These are phyloP conservation scores for Leuctra nigra DNA, from an alignment of 2,888 invertebrate species.

Conservation along the genomic window DNA sequence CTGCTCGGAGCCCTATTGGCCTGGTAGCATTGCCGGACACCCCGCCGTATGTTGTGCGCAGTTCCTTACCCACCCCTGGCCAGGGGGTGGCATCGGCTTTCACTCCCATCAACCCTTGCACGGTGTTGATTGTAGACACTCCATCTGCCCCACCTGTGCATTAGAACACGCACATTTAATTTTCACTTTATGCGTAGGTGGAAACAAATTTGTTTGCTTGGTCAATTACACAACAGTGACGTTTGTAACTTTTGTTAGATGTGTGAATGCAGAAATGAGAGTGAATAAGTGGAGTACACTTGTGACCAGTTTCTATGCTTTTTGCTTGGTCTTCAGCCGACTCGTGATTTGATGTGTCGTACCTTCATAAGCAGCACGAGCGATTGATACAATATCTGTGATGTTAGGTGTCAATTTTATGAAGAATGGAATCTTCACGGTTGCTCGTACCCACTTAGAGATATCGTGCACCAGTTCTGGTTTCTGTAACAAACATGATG, in stretches of 20 bases:
- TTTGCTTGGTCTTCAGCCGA: no score
- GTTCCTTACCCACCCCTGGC: slow-evolving; percentile 79
- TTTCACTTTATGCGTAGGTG: no score
- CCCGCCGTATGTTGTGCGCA: slow-evolving; percentile 88
- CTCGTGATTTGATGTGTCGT: slow-evolving; percentile 28
- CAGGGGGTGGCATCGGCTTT: slow-evolving; percentile 77
- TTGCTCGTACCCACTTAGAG: slow-evolving; percentile 80
- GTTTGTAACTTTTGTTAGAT: no score
- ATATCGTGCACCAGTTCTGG: slow-evolving; percentile 83
- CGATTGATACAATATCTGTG: slow-evolving; percentile 85
- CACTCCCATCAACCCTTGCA: slow-evolving; percentile 89
- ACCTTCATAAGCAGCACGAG: slow-evolving; percentile 84
- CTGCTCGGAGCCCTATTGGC: slow-evolving; percentile 87
- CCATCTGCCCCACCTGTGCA: slow-evolving; percentile 89
- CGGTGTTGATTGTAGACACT: slow-evolving; percentile 96
- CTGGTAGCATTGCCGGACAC: slow-evolving; percentile 91
- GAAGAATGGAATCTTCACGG: slow-evolving; percentile 91
- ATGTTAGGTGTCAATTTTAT: slow-evolving; percentile 97
- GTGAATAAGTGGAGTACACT: no score
- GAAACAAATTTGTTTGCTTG: no score
- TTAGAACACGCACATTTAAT: no score
- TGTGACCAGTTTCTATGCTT: no score
- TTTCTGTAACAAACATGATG: slow-evolving; percentile 54
- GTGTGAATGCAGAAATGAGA: no score
- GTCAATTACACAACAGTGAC: no score